Base-by-base conservation (phyloP, 1,140 invertebrate genomes). In the Lasaia peninsularis region DNA sequence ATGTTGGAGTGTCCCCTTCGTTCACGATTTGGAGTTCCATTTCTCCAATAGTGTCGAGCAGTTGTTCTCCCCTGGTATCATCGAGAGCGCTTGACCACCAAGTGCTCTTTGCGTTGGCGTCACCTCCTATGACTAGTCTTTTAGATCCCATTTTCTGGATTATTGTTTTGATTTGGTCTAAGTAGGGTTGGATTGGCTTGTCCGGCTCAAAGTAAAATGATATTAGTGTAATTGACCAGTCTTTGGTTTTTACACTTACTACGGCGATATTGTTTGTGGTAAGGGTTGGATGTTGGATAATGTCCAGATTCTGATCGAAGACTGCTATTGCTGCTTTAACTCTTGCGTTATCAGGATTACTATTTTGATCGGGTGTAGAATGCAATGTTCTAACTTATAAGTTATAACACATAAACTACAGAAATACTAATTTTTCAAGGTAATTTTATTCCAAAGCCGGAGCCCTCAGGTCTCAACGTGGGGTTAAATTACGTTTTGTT, bases 71-170 rank as follows among this genome's bases (percentile, higher is more conserved):
- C 14, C 63, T 52, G 3, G 16, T 7, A 33, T 68, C 64, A 0
- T 9, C 28, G 2, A 14, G 16, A 2, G 8, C 0, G 34, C 63
- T 65, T 0, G 60, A 65, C 65, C 67, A 73, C 71, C 65, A 66
- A 1, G 16, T 20, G 31, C 55, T 73, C 21, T 62, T 60, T 2
- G 70, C 64, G 18, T 69, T 69, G 0, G 31, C 14, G 34, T 73
- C 67, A 0, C 71, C 71, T 1, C 65, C 67, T 2, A 69, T 10
- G 8, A 71, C 35, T 0, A 59, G 12, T 6, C 49, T 58, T 9
- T 8, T 12, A 2, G 16, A 28, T 1, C n/a, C 12, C n/a, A 56
- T 8, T 16, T 35, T 24, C 9, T 52, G 11, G 9, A 32, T 28
- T 2, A 63, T 54, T 16, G 10, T 52, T 20, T 24, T 52, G 3